Percentiles rank a stretch among this genome's conserved stretches.
These are phyloP conservation scores for Leptinotarsa defecta DNA, from an alignment of 1,140 invertebrate species.

Conservation along the genomic window DNA sequence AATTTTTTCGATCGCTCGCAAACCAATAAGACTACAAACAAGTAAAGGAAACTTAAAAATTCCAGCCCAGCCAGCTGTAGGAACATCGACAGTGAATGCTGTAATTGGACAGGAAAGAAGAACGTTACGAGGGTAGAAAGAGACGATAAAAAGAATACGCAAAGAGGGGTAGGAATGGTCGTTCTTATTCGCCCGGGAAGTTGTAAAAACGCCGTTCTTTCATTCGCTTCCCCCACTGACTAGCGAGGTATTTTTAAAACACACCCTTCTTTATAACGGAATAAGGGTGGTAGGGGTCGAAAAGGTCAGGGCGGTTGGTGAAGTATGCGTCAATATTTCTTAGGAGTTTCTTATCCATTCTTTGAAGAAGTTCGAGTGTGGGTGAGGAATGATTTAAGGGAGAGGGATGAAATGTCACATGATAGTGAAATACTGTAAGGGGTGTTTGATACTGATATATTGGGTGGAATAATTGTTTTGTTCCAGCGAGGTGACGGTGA, in stretches of 20 bases:
- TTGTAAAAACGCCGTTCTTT: conserved; percentile 34
- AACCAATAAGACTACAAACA: conserved; percentile 24
- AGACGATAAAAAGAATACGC: conserved; percentile 34
- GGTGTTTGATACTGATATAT: conserved; percentile 11
- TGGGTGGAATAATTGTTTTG: conserved; percentile 5
- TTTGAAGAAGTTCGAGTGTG: neutral
- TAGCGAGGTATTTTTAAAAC: conserved; percentile 35
- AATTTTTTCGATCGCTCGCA: conserved; percentile 15
- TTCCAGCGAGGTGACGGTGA: neutral
- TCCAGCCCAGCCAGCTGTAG: conserved; percentile 24
- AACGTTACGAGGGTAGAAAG: conserved; percentile 31
- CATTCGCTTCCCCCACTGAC: conserved; percentile 32
- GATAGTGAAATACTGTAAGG: conserved; percentile 9
- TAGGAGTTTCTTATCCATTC: conserved; percentile 18
- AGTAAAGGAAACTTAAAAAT: conserved; percentile 22
- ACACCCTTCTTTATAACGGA: conserved; percentile 33
- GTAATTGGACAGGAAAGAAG: conserved; percentile 40
- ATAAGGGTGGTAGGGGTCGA: conserved; percentile 18
- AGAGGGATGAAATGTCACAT: neutral
- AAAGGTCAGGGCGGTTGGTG: conserved; percentile 12
- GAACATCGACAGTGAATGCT: conserved; percentile 27
- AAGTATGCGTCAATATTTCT: conserved; percentile 25
- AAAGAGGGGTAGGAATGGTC: conserved; percentile 29
- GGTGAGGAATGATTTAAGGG: neutral
- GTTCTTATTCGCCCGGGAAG: conserved; percentile 34